Percentiles rank a stretch among this genome's conserved stretches.
phyloP scores from a whole-genome alignment of 2,888 invertebrate genomes.

The Leucophenga maculata region DNA sequence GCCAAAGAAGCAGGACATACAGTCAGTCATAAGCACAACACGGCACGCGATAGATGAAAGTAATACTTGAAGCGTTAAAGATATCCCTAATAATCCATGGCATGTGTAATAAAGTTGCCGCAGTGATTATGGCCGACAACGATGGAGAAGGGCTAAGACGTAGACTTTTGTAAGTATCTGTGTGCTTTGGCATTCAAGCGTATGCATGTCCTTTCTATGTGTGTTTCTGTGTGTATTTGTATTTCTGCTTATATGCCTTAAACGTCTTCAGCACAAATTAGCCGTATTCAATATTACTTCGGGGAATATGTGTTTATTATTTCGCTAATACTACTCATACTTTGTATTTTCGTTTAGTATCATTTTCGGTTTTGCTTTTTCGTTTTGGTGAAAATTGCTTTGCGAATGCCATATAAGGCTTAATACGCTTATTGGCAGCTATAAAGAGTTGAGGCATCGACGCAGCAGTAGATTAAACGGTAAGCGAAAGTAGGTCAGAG shows the following conservation, averaged over 20 bases:
- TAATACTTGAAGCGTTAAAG: slow-evolving; percentile 24
- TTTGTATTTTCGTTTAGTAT: too few species aligned
- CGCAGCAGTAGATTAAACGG: too few species aligned
- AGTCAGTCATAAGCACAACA: not conserved
- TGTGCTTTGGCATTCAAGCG: not conserved
- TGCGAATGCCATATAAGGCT: not conserved
- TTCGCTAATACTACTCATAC: slow-evolving; percentile 11
- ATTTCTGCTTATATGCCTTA: slow-evolving; percentile 7
- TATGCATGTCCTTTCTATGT: not conserved
- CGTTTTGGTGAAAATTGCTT: not conserved
- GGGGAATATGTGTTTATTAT: slow-evolving; percentile 23
- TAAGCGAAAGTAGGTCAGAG: too few species aligned
- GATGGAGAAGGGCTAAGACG: not conserved
- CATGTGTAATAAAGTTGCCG: slow-evolving; percentile 21
- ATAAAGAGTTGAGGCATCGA: not conserved
- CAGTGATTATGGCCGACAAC: slow-evolving; percentile 19
- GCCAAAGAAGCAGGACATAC: too few species aligned
- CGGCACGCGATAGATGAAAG: slow-evolving; percentile 12
- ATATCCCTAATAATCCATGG: slow-evolving; percentile 27
- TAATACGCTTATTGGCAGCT: not conserved
- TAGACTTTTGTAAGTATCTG: not conserved
- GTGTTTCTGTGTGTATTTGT: not conserved
- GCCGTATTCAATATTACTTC: slow-evolving; percentile 14
- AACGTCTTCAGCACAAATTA: slow-evolving; percentile 18
- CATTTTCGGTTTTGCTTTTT: not conserved